A percentile compares a stretch with the other conserved stretches of the same genome.
These are phyloP conservation scores for Oncorhynchus mykiss DNA, from an alignment of 2,113 vertebrate genomes.

Conservation along the genomic window DNA sequence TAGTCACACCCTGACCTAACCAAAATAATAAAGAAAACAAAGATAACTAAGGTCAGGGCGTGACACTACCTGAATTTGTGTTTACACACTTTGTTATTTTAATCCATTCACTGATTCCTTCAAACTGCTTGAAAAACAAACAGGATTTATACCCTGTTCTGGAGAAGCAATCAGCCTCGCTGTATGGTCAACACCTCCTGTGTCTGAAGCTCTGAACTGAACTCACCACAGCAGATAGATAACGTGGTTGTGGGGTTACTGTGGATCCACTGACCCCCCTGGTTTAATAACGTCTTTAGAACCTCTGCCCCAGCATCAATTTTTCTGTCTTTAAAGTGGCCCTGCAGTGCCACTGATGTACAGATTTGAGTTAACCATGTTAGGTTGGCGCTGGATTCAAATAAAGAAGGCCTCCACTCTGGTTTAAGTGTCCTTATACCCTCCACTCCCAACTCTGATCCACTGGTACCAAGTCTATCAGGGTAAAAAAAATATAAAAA, in stretches of 20 bases:
- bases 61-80: background rate
- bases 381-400: background rate
- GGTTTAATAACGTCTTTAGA: conserved; percentile 50
- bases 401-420: conserved; percentile 58
- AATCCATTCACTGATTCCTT: background rate
- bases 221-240: conserved; percentile 44
- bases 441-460: conserved; percentile 35
- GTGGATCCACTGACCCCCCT: conserved; percentile 48
- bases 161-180: conserved; percentile 56
- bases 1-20: no score
- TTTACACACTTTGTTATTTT: background rate
- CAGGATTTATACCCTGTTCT: conserved; percentile 31
- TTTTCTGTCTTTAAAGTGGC: conserved; percentile 49
- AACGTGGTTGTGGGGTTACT: conserved; percentile 47
- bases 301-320: conserved; percentile 41
- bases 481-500: no score
- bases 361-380: conserved; percentile 38
- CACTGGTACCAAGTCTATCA: conserved; percentile 30
- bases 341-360: conserved; percentile 49
- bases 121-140: background rate
- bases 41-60: no score
- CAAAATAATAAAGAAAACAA: no score
- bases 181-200: conserved; percentile 51
- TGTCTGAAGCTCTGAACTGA: conserved; percentile 36
- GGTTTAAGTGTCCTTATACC: background rate